phyloP scores from a whole-genome alignment of 2,113 vertebrate species.

The Passer domesticus region DNA sequence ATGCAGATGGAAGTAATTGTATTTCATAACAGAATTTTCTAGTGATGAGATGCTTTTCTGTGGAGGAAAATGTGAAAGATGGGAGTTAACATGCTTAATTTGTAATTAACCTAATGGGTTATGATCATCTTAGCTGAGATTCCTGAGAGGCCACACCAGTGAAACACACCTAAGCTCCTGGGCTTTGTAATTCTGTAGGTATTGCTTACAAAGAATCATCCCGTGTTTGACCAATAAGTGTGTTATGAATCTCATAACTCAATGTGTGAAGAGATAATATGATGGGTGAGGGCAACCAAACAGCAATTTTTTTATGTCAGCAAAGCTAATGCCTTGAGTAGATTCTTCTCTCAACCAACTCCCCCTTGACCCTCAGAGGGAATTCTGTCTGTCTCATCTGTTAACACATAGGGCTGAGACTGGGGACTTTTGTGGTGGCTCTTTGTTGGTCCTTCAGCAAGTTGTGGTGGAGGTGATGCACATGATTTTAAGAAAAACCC shows the following conservation, averaged over 20 bases:
- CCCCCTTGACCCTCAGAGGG: background rate
- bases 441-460: background rate
- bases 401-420: accelerated
- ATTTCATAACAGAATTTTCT: background rate
- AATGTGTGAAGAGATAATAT: background rate
- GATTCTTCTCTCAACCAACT: background rate
- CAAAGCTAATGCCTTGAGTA: background rate
- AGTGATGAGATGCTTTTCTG: background rate
- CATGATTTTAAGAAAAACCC: background rate
- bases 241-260: background rate
- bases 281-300: background rate
- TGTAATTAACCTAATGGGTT: constrained; percentile 24
- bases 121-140: background rate
- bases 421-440: background rate
- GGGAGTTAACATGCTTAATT: constrained; percentile 7
- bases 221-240: background rate
- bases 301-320: background rate
- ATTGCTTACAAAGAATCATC: background rate
- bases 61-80: constrained; percentile 10
- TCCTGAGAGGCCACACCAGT: background rate
- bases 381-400: background rate
- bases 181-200: background rate
- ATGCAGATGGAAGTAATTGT: background rate
- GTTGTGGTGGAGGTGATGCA: background rate
- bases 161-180: background rate